Conservation (phyloP, 2,888 invertebrate species). For the Scaptomyza tumidula region DNA sequence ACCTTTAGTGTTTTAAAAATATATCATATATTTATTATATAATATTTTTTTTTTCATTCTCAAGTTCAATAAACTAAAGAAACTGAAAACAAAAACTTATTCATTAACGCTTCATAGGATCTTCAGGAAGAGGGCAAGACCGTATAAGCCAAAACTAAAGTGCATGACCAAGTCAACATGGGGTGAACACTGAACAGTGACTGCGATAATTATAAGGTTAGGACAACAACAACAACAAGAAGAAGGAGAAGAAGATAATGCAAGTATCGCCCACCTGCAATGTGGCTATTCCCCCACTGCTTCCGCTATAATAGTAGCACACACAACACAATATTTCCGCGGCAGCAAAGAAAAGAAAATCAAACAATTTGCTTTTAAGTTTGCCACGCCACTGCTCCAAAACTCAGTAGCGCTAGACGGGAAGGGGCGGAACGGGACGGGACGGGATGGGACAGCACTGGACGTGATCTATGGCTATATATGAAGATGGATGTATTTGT, state of each 20-base stretch:
- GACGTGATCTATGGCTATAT: conserved; percentile 52
- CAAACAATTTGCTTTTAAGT: conserved; percentile 60
- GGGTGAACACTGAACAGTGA: background rate
- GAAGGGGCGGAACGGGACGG: conserved; percentile 34
- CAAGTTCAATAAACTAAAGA: too few species aligned
- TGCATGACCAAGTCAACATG: background rate
- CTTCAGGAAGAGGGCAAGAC: background rate
- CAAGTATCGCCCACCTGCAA: conserved; percentile 39
- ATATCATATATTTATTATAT: too few species aligned
- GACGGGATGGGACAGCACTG: background rate
- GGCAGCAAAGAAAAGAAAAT: conserved; percentile 45
- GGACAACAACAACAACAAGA: background rate
- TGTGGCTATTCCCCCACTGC: conserved; percentile 44
- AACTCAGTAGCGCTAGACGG: conserved; percentile 22
- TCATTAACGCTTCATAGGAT: background rate
- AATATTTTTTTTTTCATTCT: too few species aligned
- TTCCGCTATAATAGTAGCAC: conserved; percentile 36
- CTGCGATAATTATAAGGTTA: background rate
- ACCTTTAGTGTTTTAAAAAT: too few species aligned
- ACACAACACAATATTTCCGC: conserved; percentile 56
- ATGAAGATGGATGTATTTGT: conserved; percentile 1
- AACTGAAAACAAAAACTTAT: too few species aligned
- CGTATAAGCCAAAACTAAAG: background rate
- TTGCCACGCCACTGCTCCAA: conserved; percentile 42
- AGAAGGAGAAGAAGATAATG: too few species aligned